Evolutionary conservation across 64 coral and sea anemone genomes (phyloP).

Genomic region (Pocillopora damicornis): DNA sequence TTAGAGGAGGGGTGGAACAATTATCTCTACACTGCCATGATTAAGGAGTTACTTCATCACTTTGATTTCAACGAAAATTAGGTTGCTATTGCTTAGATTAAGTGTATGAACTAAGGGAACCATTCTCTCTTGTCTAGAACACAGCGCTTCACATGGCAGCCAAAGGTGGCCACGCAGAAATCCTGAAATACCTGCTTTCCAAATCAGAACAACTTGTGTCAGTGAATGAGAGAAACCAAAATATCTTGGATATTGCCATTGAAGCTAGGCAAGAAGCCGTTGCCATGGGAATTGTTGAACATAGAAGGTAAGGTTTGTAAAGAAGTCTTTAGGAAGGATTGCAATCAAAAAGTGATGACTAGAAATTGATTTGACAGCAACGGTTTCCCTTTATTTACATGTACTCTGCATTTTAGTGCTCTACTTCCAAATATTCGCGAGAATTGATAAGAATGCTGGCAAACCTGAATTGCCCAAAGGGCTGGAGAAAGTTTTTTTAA

Average conservation of each 20-base stretch:
- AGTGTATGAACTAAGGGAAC: no score
- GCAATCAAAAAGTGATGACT: neutral
- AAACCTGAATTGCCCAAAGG: no score
- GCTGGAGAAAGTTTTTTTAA: no score
- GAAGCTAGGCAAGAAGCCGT: conserved; percentile 81
- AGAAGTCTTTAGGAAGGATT: neutral
- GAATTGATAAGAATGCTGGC: no score
- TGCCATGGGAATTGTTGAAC: conserved; percentile 78
- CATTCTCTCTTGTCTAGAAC: conserved; percentile 39
- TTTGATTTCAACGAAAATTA: neutral
- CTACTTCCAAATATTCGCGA: no score
- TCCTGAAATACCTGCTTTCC: conserved; percentile 71
- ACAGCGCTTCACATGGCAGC: conserved; percentile 87
- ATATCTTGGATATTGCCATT: conserved; percentile 88
- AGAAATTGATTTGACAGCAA: no score
- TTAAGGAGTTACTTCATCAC: neutral
- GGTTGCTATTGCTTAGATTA: neutral
- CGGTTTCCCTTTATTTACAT: no score
- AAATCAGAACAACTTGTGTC: conserved; percentile 84
- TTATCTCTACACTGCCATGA: neutral
- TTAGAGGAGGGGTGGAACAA: no score
- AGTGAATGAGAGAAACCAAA: conserved; percentile 91
- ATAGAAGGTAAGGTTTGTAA: conserved; percentile 51
- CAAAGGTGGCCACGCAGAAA: conserved; percentile 73
- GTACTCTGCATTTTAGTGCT: no score